Evolutionary conservation across 2,113 vertebrate species (phyloP).

Genomic region (Microtus oregoni): DNA sequence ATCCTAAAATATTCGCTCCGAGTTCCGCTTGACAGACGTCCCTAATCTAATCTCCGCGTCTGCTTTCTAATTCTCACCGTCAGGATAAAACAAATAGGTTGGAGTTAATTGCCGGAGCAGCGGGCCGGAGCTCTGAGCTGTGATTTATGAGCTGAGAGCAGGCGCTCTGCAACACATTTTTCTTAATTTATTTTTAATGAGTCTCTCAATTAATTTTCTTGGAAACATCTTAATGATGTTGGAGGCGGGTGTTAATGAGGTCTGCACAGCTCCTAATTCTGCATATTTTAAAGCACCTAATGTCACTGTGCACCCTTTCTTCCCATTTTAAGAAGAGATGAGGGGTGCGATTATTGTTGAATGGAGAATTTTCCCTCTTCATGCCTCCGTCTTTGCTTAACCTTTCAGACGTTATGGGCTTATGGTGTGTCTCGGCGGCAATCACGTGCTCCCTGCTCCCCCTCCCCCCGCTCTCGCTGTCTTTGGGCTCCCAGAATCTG

Average conservation of each 20-base stretch:
- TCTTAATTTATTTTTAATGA: conserved; percentile 99
- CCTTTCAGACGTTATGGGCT: conserved; percentile 32
- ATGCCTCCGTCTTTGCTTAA: conserved; percentile 51
- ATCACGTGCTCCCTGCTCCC: background rate
- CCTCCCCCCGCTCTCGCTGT: conserved; percentile 16
- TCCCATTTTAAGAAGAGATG: conserved; percentile 74
- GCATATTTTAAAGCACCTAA: conserved; percentile 87
- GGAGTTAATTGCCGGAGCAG: conserved; percentile 96
- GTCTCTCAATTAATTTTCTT: conserved; percentile 99
- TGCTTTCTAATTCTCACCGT: conserved; percentile 99
- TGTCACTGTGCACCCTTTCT: conserved; percentile 79
- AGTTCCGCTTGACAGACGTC: conserved; percentile 96
- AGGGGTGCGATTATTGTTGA: conserved; percentile 17
- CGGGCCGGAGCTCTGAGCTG: conserved; percentile 92
- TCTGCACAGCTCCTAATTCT: conserved; percentile 87
- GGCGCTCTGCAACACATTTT: conserved; percentile 97
- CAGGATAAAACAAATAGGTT: conserved; percentile 99
- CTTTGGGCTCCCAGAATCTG: background rate
- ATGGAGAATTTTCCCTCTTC: conserved; percentile 43
- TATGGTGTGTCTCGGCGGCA: conserved; percentile 22
- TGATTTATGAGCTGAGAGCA: conserved; percentile 98
- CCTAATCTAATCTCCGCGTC: conserved; percentile 98
- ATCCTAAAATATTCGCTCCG: conserved; percentile 96
- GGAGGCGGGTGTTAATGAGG: conserved; percentile 94
- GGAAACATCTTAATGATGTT: conserved; percentile 98